Percentiles rank a stretch among this genome's conserved stretches.
Evolutionary conservation across 2,113 vertebrate genomes (phyloP).

Genomic region (Cygnus buccinator): DNA sequence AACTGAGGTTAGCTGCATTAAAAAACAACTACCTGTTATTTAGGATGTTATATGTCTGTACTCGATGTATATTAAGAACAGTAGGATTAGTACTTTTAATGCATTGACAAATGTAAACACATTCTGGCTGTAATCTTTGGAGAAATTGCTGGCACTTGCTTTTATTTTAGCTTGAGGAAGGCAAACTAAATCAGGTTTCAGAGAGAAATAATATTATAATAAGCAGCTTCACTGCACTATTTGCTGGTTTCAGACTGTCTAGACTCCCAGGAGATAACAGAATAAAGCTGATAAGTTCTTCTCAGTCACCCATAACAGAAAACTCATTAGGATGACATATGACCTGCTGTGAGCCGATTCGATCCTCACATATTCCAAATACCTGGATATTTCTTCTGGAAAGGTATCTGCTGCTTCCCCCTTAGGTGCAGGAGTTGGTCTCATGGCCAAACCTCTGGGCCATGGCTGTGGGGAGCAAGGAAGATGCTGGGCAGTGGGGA

Average conservation of each 20-base stretch:
- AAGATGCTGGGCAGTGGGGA: neutral
- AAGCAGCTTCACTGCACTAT: neutral
- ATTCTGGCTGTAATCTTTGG: neutral
- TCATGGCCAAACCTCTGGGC: neutral
- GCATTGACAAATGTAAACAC: constrained; percentile 19
- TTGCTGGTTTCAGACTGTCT: constrained; percentile 49
- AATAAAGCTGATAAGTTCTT: constrained; percentile 59
- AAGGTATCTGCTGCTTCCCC: neutral
- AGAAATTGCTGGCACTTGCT: constrained; percentile 24
- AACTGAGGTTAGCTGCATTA: constrained; percentile 45
- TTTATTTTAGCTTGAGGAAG: constrained; percentile 54
- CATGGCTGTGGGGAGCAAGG: neutral
- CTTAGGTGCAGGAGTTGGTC: neutral
- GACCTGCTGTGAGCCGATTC: constrained; percentile 7
- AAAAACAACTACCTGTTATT: constrained; percentile 35
- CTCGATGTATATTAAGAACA: neutral
- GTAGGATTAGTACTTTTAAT: constrained; percentile 39
- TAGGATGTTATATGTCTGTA: neutral
- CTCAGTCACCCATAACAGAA: constrained; percentile 36
- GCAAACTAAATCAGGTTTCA: constrained; percentile 44
- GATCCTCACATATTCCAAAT: neutral
- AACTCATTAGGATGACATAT: constrained; percentile 60
- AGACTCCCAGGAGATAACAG: constrained; percentile 55
- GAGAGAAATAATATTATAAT: constrained; percentile 29
- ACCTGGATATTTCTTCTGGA: constrained; percentile 1